Evolutionary conservation across 37 sponge, comb jelly and placozoan species (phyloP).

Genomic region (Aphrocallistes beatrix): DNA sequence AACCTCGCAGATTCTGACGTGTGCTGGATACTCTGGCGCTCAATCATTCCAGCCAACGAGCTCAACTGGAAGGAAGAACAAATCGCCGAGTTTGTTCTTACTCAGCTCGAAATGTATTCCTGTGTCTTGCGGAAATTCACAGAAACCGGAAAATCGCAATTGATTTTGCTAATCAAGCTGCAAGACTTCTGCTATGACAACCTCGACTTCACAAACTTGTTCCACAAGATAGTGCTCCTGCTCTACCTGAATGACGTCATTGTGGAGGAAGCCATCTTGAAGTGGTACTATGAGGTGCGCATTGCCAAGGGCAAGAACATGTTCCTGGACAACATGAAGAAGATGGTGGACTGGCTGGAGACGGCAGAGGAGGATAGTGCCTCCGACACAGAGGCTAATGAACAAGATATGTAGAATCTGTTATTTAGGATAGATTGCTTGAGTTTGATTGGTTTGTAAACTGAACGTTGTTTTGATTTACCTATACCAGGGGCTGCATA

Average conservation of each 20-base stretch:
- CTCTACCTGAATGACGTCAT: slow-evolving; percentile 84
- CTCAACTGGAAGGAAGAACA: slow-evolving; percentile 81
- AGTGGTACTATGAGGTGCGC: slow-evolving; percentile 80
- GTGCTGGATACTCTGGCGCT: slow-evolving; percentile 43
- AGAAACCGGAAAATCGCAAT: slow-evolving; percentile 62
- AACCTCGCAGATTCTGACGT: neutral
- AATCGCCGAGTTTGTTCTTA: slow-evolving; percentile 61
- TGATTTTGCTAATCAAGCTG: slow-evolving; percentile 63
- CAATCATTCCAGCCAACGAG: slow-evolving; percentile 56
- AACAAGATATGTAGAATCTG: neutral
- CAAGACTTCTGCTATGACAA: slow-evolving; percentile 91
- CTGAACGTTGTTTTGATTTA: too few species aligned
- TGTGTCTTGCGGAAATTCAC: slow-evolving; percentile 46
- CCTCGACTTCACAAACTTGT: slow-evolving; percentile 67
- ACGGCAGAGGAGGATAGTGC: slow-evolving; percentile 75
- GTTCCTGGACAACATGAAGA: slow-evolving; percentile 74
- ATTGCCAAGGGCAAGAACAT: slow-evolving; percentile 64
- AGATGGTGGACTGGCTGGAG: slow-evolving; percentile 84
- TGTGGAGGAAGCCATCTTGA: slow-evolving; percentile 73
- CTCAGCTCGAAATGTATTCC: slow-evolving; percentile 28
- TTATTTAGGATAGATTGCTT: neutral
- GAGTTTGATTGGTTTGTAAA: too few species aligned
- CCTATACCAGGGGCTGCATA: too few species aligned
- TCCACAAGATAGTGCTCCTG: slow-evolving; percentile 76
- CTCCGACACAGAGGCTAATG: neutral